Evolutionary conservation across 2,888 invertebrate genomes (phyloP).

Genomic region (Andrena flavipes): DNA sequence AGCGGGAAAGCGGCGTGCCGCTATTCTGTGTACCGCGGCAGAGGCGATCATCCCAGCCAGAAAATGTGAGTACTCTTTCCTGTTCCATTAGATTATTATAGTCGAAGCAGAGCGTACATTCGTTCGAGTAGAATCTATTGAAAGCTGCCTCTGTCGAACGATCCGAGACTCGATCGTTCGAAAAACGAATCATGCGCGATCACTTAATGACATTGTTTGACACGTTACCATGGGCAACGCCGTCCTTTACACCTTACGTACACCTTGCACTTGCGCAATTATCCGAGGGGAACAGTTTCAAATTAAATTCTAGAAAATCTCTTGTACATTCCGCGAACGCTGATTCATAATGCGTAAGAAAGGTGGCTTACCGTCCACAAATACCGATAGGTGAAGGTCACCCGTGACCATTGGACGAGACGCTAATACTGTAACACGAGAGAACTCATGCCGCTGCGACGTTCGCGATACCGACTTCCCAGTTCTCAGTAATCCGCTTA

Average conservation of each 20-base stretch:
- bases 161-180: not conserved
- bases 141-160: not conserved
- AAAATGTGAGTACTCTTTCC: slow-evolving; percentile 85
- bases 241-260: too few relatives aligned
- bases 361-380: slow-evolving; percentile 43
- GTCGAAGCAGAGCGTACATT: too few relatives aligned
- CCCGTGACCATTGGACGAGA: slow-evolving; percentile 35
- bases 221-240: too few relatives aligned
- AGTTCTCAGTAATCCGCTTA: slow-evolving; percentile 35
- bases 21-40: slow-evolving; percentile 88
- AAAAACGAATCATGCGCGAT: not conserved
- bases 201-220: not conserved
- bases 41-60: slow-evolving; percentile 87
- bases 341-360: slow-evolving; percentile 41
- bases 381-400: slow-evolving; percentile 65
- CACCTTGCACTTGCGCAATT: not conserved
- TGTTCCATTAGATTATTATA: not conserved
- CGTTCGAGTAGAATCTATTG: not conserved
- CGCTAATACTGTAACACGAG: slow-evolving; percentile 33
- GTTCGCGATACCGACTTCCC: slow-evolving; percentile 31
- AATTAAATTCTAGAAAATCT: not conserved
- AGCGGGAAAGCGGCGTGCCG: slow-evolving; percentile 86
- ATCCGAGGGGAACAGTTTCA: not conserved
- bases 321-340: not conserved
- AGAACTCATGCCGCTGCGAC: slow-evolving; percentile 20